Evolutionary conservation across 2,797 vertebrate species (phyloP).

Genomic region (Ptychadena robeensis): DNA sequence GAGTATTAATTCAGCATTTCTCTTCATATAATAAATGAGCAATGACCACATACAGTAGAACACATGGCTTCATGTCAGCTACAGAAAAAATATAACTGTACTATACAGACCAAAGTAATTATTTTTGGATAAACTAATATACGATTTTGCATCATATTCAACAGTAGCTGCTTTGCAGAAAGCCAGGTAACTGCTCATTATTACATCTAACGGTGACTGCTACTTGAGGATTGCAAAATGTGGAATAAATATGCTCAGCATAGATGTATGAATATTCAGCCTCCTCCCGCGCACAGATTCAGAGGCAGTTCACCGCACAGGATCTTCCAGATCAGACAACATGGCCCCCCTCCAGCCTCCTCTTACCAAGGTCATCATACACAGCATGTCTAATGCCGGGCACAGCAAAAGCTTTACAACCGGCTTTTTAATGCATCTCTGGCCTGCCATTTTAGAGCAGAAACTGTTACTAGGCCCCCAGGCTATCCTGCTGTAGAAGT

Average conservation of each 20-base stretch:
- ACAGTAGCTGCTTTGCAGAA: not conserved
- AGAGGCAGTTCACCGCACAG: not conserved
- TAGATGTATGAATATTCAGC: constrained; percentile 15
- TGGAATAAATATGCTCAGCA: constrained; percentile 1
- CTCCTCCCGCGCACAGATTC: not conserved
- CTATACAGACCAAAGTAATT: no score
- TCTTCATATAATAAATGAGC: no score
- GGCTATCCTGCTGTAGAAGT: constrained; percentile 66
- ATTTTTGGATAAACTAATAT: no score
- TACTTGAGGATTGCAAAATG: not conserved
- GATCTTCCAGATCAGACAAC: constrained; percentile 56
- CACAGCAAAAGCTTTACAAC: constrained; percentile 66
- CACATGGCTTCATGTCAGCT: no score
- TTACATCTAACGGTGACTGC: not conserved
- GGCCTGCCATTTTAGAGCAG: constrained; percentile 68
- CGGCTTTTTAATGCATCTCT: constrained; percentile 70
- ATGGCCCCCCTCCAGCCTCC: constrained; percentile 62
- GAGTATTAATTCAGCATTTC: no score
- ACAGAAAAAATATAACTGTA: no score
- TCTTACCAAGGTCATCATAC: constrained; percentile 68
- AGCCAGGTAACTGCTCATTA: not conserved
- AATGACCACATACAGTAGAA: no score
- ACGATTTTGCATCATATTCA: not conserved
- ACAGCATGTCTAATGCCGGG: constrained; percentile 66
- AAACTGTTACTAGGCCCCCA: constrained; percentile 70